phyloP scores from a whole-genome alignment of 2,113 vertebrate species.

The Synodontis membranacea region DNA sequence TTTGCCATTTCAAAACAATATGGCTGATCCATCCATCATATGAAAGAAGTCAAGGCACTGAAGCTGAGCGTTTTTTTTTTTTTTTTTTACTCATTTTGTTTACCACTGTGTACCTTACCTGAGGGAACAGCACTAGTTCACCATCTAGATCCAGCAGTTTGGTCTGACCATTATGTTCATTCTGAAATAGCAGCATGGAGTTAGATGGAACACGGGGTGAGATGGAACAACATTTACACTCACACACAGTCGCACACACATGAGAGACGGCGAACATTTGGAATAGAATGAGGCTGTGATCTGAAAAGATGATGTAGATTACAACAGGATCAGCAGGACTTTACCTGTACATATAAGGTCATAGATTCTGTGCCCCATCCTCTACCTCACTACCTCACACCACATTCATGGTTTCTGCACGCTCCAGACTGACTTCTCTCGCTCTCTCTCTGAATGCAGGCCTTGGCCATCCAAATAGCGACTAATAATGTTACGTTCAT shows the following conservation, averaged over 20 bases:
- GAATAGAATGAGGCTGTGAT: neutral
- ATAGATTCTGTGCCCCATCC: neutral
- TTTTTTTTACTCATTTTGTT: neutral
- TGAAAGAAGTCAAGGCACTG: neutral
- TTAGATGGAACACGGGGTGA: slow-evolving; percentile 54
- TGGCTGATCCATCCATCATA: neutral
- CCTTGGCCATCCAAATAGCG: neutral
- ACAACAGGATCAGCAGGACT: slow-evolving; percentile 15
- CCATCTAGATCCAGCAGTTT: slow-evolving; percentile 82
- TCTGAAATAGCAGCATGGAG: slow-evolving; percentile 83
- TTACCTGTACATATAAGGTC: slow-evolving; percentile 33
- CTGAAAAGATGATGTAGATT: slow-evolving; percentile 16
- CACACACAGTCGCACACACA: slow-evolving; percentile 19
- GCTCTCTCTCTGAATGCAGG: slow-evolving; percentile 6
- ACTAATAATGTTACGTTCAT: slow-evolving; percentile 15
- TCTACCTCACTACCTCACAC: slow-evolving; percentile 8
- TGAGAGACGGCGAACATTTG: slow-evolving; percentile 1
- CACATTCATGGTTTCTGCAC: slow-evolving; percentile 36
- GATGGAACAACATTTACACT: slow-evolving; percentile 26
- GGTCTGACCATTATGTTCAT: slow-evolving; percentile 71
- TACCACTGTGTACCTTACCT: slow-evolving; percentile 80
- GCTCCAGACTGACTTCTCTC: slow-evolving; percentile 8
- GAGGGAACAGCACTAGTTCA: slow-evolving; percentile 74
- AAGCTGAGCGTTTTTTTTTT: neutral
- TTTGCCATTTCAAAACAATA: neutral